Base-by-base conservation (phyloP, 2,797 vertebrate genomes). In the Dicrostonyx torquatus region DNA sequence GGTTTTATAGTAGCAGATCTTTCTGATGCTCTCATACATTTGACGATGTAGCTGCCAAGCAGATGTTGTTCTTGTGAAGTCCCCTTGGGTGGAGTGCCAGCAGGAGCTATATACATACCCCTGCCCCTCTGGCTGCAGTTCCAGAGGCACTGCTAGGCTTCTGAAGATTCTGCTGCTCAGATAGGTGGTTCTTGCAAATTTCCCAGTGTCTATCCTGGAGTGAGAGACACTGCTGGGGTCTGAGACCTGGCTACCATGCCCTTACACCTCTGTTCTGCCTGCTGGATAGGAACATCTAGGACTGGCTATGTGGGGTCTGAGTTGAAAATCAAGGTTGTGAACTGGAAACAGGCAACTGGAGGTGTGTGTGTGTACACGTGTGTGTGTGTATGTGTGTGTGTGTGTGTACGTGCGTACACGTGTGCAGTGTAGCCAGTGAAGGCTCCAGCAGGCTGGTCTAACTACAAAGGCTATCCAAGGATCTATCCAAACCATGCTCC, bases 11-110 rank as follows among this genome's bases (percentile, higher is more conserved):
- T 96, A 93, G 96, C 96, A 95, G 87, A 64, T 96, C 96, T 97
- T 98, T 98, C 97, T 97, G 97, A 97, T 94, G 97, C 97, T 98
- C 97, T 95, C 97, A 94, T 96, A 97, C 96, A 80, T 29, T 89
- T 95, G 73, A 87, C 26, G 15, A 95, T 24, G 85, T 91, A 96
- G 89, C 98, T 98, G 97, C 97, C 97, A 96, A 97, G 62, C 89
- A 94, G 96, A 90, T 0, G 53, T 96, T 96, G 89, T 90, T 97
- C 87, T 92, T 60, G 73, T 68, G 31, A 89, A 90, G 89, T 72
- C 58, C 82, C 93, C 84, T 76, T 50, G 48, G 70, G 76, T 8
- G 50, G 70, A 88, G 40, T 76, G 45, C 94, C 50, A 66, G 79
- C 89, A 34, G 31, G 60, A 68, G 31, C 62, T 50, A 34, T 62